These are phyloP conservation scores for Cetoscarus ocellatus DNA, from an alignment of 2,797 vertebrate species.

Conservation along the genomic window DNA sequence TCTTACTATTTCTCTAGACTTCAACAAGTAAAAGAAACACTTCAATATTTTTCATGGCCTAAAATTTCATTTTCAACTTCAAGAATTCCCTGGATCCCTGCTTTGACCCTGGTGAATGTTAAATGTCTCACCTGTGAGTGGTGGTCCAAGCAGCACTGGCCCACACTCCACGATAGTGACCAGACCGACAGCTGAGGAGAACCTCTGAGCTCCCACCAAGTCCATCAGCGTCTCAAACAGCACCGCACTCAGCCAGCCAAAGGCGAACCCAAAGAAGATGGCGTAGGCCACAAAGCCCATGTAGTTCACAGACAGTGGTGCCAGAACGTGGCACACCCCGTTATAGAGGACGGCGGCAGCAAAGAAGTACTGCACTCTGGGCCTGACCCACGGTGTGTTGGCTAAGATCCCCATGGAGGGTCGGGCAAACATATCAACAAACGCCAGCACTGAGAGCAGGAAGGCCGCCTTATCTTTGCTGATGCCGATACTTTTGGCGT, in stretches of 20 bases:
- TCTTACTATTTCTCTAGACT: no score
- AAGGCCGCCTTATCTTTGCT: conserved; percentile 92
- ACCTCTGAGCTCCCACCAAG: conserved; percentile 93
- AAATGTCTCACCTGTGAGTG: conserved; percentile 88
- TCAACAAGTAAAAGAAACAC: no score
- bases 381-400: conserved; percentile 94
- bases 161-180: conserved; percentile 97
- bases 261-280: conserved; percentile 95
- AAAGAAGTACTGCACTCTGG: conserved; percentile 94
- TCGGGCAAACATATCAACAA: conserved; percentile 97
- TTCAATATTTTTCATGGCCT: no score
- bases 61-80: no score
- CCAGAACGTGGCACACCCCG: conserved; percentile 92
- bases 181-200: conserved; percentile 95
- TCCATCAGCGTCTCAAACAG: conserved; percentile 98
- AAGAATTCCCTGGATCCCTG: no score
- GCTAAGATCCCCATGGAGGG: conserved; percentile 97
- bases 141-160: conserved; percentile 94
- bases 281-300: conserved; percentile 91
- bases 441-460: conserved; percentile 94
- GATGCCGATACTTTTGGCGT: conserved; percentile 92
- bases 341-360: conserved; percentile 92
- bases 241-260: conserved; percentile 96
- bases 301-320: conserved; percentile 87
- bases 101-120: no score